Evolutionary conservation across 2,888 invertebrate species (phyloP).

Genomic region (Hypomecis atomaria): DNA sequence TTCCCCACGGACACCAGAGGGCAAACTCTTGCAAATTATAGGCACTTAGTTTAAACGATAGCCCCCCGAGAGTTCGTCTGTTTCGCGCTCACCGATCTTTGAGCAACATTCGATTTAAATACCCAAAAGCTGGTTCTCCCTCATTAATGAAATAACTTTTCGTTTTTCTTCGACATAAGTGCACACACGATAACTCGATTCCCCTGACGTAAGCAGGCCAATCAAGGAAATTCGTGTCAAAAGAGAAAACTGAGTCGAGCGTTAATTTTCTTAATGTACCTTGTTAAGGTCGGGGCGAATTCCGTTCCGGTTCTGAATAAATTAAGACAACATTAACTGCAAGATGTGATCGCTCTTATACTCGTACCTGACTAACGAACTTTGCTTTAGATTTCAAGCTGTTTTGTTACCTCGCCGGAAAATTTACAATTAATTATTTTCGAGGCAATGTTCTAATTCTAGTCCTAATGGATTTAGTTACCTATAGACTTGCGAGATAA

Average conservation of each 20-base stretch:
- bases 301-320: slow-evolving; percentile 68
- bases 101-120: slow-evolving; percentile 30
- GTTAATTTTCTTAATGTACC: slow-evolving; percentile 79
- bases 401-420: slow-evolving; percentile 36
- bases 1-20: slow-evolving; percentile 69
- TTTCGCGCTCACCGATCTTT: slow-evolving; percentile 64
- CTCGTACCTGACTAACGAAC: slow-evolving; percentile 51
- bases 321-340: slow-evolving; percentile 69
- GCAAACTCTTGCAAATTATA: slow-evolving; percentile 80
- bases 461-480: slow-evolving; percentile 5
- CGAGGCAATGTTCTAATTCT: neutral
- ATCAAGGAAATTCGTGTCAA: slow-evolving; percentile 71
- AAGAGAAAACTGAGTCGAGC: slow-evolving; percentile 69
- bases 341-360: slow-evolving; percentile 49
- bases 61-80: slow-evolving; percentile 65
- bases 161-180: slow-evolving; percentile 36
- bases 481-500: slow-evolving; percentile 1
- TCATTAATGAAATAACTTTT: slow-evolving; percentile 27
- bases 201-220: slow-evolving; percentile 67
- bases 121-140: slow-evolving; percentile 20
- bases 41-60: slow-evolving; percentile 80
- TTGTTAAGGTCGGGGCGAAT: slow-evolving; percentile 68
- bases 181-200: slow-evolving; percentile 63
- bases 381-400: slow-evolving; percentile 59
- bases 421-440: slow-evolving; percentile 7